Conservation (phyloP, 2,888 invertebrate species). For the Lepidochrysops patricia region DNA sequence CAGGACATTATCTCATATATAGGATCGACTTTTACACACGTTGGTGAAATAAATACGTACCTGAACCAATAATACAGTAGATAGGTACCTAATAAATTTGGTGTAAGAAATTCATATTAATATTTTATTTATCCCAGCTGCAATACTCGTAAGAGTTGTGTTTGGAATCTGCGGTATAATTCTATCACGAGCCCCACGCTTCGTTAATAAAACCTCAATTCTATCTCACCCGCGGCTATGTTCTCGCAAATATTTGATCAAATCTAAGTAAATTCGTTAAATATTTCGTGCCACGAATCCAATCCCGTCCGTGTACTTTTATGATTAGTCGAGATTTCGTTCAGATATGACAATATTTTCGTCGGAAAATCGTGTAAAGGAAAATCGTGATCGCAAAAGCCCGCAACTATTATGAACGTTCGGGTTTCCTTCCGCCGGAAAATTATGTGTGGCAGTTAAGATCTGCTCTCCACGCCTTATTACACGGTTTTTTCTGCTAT, state of each 20-base stretch:
- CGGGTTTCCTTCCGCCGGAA: neutral
- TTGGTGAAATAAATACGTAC: too few relatives aligned
- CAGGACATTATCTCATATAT: too few relatives aligned
- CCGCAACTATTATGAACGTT: neutral
- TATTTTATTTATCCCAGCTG: neutral
- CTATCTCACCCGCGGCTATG: neutral
- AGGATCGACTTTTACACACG: too few relatives aligned
- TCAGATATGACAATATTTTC: neutral
- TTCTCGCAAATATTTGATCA: slow-evolving; percentile 1
- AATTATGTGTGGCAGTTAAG: neutral
- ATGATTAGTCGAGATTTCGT: neutral
- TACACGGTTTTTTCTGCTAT: too few relatives aligned
- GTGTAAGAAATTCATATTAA: neutral
- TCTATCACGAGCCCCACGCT: neutral
- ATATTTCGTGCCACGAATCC: slow-evolving; percentile 1
- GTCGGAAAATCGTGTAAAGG: neutral
- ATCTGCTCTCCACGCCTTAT: slow-evolving; percentile 84
- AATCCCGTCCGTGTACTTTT: neutral
- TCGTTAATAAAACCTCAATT: slow-evolving; percentile 8
- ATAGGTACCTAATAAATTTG: too few relatives aligned
- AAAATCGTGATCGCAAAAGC: neutral
- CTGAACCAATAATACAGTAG: too few relatives aligned
- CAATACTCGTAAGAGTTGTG: neutral
- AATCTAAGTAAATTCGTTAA: slow-evolving; percentile 8
- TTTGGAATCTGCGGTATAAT: neutral